These are phyloP conservation scores for mouse (Mus musculus) DNA, from an alignment of 2,113 vertebrate species.

Conservation along the genomic window DNA sequence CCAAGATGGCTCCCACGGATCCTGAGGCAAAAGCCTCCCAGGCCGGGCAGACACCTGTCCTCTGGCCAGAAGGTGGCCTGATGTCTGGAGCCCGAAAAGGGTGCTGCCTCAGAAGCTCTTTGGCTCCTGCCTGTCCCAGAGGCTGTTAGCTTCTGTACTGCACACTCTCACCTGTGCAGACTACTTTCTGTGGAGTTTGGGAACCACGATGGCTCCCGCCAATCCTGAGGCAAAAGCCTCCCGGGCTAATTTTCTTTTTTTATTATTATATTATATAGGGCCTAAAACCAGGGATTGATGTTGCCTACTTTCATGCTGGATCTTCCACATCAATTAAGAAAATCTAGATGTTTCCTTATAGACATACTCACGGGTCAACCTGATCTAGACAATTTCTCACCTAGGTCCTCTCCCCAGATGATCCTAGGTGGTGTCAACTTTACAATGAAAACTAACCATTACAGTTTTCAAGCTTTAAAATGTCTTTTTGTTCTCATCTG, in stretches of 20 bases:
- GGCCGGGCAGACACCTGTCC: too few species aligned
- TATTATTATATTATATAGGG: neutral
- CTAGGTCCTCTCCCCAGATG: neutral
- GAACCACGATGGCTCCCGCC: too few species aligned
- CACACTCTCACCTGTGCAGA: too few species aligned
- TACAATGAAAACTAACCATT: neutral
- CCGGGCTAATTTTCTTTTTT: neutral
- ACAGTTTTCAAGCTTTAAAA: neutral
- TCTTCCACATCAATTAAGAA: neutral
- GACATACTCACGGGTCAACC: neutral
- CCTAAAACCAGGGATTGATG: neutral
- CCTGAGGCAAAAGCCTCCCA: too few species aligned
- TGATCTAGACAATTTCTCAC: neutral
- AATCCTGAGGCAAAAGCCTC: too few species aligned
- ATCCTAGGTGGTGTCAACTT: neutral
- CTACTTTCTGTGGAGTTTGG: too few species aligned
- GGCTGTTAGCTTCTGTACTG: too few species aligned
- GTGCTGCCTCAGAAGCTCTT: too few species aligned
- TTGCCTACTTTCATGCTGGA: neutral
- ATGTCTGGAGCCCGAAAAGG: too few species aligned
- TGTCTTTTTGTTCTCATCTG: neutral
- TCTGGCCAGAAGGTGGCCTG: too few species aligned
- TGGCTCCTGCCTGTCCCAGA: too few species aligned
- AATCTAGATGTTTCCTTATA: neutral
- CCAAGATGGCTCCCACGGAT: too few species aligned